Conservation (phyloP, 2,888 invertebrate species). For the Camptogramma bilineatum region DNA sequence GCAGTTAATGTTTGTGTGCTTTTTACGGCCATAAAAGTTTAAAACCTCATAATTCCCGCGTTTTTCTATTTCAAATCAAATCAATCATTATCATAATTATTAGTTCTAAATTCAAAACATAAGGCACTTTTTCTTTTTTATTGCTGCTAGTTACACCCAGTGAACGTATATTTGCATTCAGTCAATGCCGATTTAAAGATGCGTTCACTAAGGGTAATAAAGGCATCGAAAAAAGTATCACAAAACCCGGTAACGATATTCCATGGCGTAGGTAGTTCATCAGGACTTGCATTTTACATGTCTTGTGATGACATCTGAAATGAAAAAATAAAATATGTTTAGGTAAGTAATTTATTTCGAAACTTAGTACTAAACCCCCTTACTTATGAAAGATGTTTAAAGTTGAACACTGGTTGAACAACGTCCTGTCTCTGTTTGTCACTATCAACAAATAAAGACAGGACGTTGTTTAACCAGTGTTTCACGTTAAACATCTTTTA, state of each 20-base stretch:
- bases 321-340: not conserved
- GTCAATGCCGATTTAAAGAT: not conserved
- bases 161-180: not conserved
- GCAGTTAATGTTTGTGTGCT: too few species aligned
- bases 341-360: not conserved
- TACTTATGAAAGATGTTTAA: too few species aligned
- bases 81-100: not conserved
- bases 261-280: not conserved
- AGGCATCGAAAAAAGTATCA: slow-evolving; percentile 14
- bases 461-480: too few species aligned
- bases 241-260: slow-evolving; percentile 8
- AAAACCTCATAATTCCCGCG: not conserved
- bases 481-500: too few species aligned
- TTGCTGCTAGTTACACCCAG: not conserved
- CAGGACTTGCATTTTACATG: slow-evolving; percentile 1
- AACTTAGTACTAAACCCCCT: too few species aligned
- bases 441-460: too few species aligned
- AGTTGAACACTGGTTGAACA: too few species aligned
- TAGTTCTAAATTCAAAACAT: not conserved
- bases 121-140: not conserved
- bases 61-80: too few species aligned
- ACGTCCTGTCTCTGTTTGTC: too few species aligned
- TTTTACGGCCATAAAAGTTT: too few species aligned
- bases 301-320: slow-evolving; percentile 21
- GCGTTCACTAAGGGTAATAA: not conserved